Evolutionary conservation across 2,888 invertebrate genomes (phyloP).

Genomic region (Antitype chi): DNA sequence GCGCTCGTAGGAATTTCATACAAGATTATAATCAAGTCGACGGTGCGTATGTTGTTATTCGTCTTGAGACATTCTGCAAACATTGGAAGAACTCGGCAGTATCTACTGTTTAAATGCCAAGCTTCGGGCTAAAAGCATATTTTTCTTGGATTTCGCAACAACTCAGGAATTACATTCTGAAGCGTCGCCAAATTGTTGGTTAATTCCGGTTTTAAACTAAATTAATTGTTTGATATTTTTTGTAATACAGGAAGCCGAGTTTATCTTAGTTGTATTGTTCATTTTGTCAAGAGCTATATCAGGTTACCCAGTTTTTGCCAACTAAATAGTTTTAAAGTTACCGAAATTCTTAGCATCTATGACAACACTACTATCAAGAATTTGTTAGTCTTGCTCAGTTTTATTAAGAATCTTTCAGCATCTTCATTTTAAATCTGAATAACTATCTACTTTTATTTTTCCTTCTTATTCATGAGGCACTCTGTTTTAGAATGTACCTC

Average conservation of each 20-base stretch:
- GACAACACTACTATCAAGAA: neutral
- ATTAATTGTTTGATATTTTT: constrained; percentile 24
- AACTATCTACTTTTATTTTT: neutral
- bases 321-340: neutral
- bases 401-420: neutral
- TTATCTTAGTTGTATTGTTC: constrained; percentile 20
- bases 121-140: constrained; percentile 30
- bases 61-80: constrained; percentile 65
- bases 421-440: neutral
- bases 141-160: constrained; percentile 45
- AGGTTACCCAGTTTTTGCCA: constrained; percentile 37
- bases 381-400: neutral
- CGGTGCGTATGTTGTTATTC: constrained; percentile 66
- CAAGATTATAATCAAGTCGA: constrained; percentile 77
- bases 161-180: constrained; percentile 52
- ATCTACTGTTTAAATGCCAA: constrained; percentile 53
- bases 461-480: neutral
- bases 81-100: constrained; percentile 52
- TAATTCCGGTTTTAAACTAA: constrained; percentile 36
- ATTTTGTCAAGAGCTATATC: constrained; percentile 35
- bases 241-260: constrained; percentile 6
- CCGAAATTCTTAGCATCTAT: constrained; percentile 1
- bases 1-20: constrained; percentile 80
- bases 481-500: constrained; percentile 58
- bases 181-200: constrained; percentile 58